Evolutionary conservation across 1,140 invertebrate species (phyloP).

Genomic region (Thaumatotibia leucotreta): DNA sequence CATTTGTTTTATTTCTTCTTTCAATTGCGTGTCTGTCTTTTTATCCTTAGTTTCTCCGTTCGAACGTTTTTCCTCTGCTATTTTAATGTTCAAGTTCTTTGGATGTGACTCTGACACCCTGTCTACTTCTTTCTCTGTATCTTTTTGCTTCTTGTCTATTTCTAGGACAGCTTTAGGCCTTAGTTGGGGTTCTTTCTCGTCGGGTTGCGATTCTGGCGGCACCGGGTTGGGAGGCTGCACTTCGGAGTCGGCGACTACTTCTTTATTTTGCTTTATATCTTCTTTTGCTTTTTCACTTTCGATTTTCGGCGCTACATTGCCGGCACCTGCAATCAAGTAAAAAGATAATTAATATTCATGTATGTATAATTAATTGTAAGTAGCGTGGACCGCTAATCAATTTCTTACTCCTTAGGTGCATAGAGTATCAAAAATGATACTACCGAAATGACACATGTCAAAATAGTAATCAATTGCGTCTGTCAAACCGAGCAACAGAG

Average conservation of each 20-base stretch:
- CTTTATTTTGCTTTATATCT: constrained; percentile 25
- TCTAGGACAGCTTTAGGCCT: constrained; percentile 18
- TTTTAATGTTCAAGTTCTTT: constrained; percentile 47
- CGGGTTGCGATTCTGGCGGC: constrained; percentile 51
- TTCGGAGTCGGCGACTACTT: constrained; percentile 52
- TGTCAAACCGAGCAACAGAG: too few relatives aligned
- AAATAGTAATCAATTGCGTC: too few relatives aligned
- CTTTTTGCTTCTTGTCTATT: constrained; percentile 25
- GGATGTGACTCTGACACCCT: constrained; percentile 44
- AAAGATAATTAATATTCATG: not conserved
- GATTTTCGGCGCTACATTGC: constrained; percentile 28
- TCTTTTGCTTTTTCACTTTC: constrained; percentile 18
- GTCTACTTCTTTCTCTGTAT: constrained; percentile 20
- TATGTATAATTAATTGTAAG: not conserved
- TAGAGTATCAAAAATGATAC: too few relatives aligned
- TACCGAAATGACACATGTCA: too few relatives aligned
- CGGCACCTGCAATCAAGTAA: constrained; percentile 19
- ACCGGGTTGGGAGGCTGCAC: constrained; percentile 69
- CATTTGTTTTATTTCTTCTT: constrained; percentile 33
- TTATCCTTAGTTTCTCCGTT: constrained; percentile 35
- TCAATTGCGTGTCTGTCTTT: constrained; percentile 12
- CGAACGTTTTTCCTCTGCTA: constrained; percentile 35
- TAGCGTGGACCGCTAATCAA: not conserved
- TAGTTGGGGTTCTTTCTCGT: constrained; percentile 35
- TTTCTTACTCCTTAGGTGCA: too few relatives aligned